Evolutionary conservation across 2,888 invertebrate species (phyloP).

Genomic region (Drosophila rubida): DNA sequence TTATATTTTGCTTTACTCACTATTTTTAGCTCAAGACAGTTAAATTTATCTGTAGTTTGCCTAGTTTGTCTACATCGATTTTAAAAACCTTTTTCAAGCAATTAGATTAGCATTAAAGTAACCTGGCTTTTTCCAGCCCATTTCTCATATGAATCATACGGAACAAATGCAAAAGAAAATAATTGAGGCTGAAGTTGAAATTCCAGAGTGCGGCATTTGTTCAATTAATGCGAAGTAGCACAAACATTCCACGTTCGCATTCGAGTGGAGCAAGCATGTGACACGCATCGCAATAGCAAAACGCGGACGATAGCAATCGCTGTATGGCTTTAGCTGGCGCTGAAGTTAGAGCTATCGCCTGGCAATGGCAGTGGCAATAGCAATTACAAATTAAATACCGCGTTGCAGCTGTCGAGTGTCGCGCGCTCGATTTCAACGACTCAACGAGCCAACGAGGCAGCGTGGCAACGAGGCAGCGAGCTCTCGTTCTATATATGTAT

Average conservation of each 20-base stretch:
- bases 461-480: neutral
- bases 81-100: neutral
- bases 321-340: neutral
- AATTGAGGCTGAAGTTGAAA: conserved; percentile 1
- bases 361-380: conserved; percentile 38
- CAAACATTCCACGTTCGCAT: conserved; percentile 23
- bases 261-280: conserved; percentile 56
- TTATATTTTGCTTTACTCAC: too few relatives aligned
- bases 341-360: neutral
- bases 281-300: conserved; percentile 35
- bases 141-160: neutral
- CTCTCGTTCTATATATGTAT: neutral
- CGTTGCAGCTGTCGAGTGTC: conserved; percentile 58
- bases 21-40: too few relatives aligned
- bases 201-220: conserved; percentile 10
- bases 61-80: too few relatives aligned
- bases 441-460: conserved; percentile 21
- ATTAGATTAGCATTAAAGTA: neutral
- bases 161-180: neutral
- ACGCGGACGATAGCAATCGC: neutral
- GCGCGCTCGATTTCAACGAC: conserved; percentile 21
- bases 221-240: conserved; percentile 8
- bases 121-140: neutral
- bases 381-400: conserved; percentile 76
- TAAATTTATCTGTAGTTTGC: too few relatives aligned